Evolutionary conservation across 2,797 vertebrate genomes (phyloP).

Genomic region (Octomys mimax): DNA sequence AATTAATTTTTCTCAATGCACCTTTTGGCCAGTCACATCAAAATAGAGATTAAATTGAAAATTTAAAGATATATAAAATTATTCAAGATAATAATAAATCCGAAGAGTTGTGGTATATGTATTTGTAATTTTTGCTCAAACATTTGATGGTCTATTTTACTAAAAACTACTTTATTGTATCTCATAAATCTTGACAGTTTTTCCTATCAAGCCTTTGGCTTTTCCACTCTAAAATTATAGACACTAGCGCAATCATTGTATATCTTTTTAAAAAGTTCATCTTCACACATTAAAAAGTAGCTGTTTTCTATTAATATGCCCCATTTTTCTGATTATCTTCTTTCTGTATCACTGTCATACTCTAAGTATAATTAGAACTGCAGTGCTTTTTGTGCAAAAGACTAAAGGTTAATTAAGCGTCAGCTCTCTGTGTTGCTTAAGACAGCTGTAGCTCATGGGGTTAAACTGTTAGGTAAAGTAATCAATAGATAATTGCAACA

Average conservation of each 20-base stretch:
- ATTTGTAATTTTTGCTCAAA: conserved; percentile 20
- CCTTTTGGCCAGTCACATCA: conserved; percentile 42
- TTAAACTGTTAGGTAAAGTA: not conserved
- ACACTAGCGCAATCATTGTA: not conserved
- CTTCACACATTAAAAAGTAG: not conserved
- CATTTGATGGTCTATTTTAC: conserved; percentile 29
- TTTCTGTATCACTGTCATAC: conserved; percentile 1
- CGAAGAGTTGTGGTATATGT: not conserved
- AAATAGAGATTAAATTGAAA: conserved; percentile 38
- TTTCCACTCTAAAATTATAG: not conserved
- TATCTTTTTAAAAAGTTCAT: conserved; percentile 37
- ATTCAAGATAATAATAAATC: not conserved
- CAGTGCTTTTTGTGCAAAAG: conserved; percentile 28
- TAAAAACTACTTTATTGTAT: conserved; percentile 17
- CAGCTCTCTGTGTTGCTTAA: not conserved
- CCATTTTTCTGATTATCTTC: conserved; percentile 23
- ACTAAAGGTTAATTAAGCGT: conserved; percentile 30
- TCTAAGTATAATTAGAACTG: conserved; percentile 11
- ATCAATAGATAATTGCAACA: not conserved
- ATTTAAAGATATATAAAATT: conserved; percentile 27
- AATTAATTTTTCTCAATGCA: not conserved
- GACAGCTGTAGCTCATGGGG: not conserved
- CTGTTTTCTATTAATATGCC: conserved; percentile 3
- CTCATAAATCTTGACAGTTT: not conserved
- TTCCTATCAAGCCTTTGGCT: conserved; percentile 11